Conservation (phyloP, 2,113 vertebrate genomes). For the Leptocoma aspasia region DNA sequence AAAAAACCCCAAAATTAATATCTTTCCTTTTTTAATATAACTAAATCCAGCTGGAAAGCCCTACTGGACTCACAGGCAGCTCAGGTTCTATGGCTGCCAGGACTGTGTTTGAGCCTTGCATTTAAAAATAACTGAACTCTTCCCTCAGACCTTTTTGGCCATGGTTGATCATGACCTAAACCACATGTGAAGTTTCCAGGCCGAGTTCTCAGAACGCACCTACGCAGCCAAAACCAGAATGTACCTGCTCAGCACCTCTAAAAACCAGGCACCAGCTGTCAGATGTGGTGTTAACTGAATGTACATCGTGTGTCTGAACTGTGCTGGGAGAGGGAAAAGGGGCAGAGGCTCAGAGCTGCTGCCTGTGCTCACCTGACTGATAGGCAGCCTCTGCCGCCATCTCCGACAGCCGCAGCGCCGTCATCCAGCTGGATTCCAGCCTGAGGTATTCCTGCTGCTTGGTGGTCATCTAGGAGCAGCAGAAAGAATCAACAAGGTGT, state of each 20-base stretch:
- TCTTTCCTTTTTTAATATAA: not conserved
- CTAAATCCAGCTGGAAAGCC: not conserved
- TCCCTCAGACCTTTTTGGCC: not conserved
- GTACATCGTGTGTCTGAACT: not conserved
- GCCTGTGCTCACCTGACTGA: constrained; percentile 66
- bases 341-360: not conserved
- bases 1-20: not conserved
- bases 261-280: not conserved
- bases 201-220: not conserved
- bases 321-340: not conserved
- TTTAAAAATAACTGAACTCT: not conserved
- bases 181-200: not conserved
- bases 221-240: not conserved
- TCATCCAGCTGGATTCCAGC: constrained; percentile 78
- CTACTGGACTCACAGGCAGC: not conserved
- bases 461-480: constrained; percentile 65
- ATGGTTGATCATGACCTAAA: not conserved
- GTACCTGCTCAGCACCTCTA: not conserved
- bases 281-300: not conserved
- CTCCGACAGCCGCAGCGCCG: constrained; percentile 74
- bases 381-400: constrained; percentile 82
- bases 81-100: not conserved
- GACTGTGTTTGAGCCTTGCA: fast-evolving
- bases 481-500: not conserved
- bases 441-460: constrained; percentile 74